Base-by-base conservation (phyloP, 2,113 vertebrate genomes). In the Mungos mungo region DNA sequence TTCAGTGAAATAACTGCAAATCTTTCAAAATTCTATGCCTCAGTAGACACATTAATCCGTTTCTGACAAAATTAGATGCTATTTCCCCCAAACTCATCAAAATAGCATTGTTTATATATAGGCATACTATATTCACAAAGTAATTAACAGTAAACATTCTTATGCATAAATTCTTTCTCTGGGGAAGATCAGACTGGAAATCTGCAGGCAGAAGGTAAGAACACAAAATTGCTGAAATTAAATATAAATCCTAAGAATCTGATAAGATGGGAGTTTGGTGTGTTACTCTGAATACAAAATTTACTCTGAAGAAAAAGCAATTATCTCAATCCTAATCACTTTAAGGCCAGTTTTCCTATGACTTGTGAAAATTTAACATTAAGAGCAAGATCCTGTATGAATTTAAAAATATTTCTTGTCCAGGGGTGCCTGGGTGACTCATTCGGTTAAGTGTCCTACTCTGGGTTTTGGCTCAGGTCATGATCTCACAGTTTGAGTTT, bases 21-120 rank as follows among this genome's bases (percentile, higher is more conserved):
- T 97, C 88, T 97, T 97, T 31, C 74, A 95, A 95, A 94, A 79
- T 94, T 71, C 21, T 90, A 16, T 97, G 81, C 81, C 60, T 97
- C 80, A 79, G 71, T 79, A 54, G 79, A 98, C 69, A 84, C 7
- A 79, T 88, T 95, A 89, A 31, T 93, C 27, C 25, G 2, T 88
- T 82, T 77, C 54, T 85, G 89, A 81, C 29, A 94, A 97, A 81
- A 31, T 77, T 31, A 90, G 47, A 47, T 84, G 21, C 16, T 60
- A 1, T 96, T 97, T 97, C 2, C 74, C 65, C 38, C 11, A 72
- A 71, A 85, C 16, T 88, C 31, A 41, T 80, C 79, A 41, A 47
- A 83, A 60, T 88, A 38, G 47, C 16, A 27, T 79, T 90, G 31
- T 90, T 83, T 57, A 29, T 77, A 4, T 50, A 41, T 54, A 63